A percentile compares a stretch with the other conserved stretches of the same genome.
These are phyloP conservation scores for Drosophila nigromelanica DNA, from an alignment of 1,140 invertebrate genomes.

Conservation along the genomic window DNA sequence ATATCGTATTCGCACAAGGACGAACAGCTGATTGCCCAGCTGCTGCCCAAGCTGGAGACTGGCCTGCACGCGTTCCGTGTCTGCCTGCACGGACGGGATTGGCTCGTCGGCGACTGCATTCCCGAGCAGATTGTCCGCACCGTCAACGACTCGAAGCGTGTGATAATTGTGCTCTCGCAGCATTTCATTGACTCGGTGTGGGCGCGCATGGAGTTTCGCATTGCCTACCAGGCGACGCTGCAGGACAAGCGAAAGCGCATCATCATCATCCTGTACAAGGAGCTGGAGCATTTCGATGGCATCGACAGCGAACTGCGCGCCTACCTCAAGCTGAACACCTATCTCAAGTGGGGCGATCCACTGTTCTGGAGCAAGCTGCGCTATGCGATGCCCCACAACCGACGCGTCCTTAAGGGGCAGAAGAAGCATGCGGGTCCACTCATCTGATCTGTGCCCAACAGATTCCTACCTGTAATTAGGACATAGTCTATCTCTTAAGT, in stretches of 20 bases:
- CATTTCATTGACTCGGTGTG: constrained; percentile 93
- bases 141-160: constrained; percentile 91
- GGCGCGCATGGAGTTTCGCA: constrained; percentile 93
- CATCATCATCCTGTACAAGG: constrained; percentile 91
- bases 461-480: background rate
- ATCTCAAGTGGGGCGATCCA: constrained; percentile 92
- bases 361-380: constrained; percentile 94
- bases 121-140: constrained; percentile 91
- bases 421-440: constrained; percentile 72
- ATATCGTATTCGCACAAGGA: constrained; percentile 94
- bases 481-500: background rate
- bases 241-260: constrained; percentile 89
- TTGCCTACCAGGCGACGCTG: constrained; percentile 91
- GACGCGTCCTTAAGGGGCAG: constrained; percentile 66
- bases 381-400: constrained; percentile 87
- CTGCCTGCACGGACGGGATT: constrained; percentile 93
- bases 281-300: constrained; percentile 87
- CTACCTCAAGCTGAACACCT: constrained; percentile 93
- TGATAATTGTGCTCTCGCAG: constrained; percentile 92
- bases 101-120: constrained; percentile 91
- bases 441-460: constrained; percentile 32
- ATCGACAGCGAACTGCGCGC: constrained; percentile 90
- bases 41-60: constrained; percentile 89
- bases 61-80: constrained; percentile 86
- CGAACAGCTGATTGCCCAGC: constrained; percentile 87